These are phyloP conservation scores for Mimas tiliae DNA, from an alignment of 2,888 invertebrate genomes.

Conservation along the genomic window DNA sequence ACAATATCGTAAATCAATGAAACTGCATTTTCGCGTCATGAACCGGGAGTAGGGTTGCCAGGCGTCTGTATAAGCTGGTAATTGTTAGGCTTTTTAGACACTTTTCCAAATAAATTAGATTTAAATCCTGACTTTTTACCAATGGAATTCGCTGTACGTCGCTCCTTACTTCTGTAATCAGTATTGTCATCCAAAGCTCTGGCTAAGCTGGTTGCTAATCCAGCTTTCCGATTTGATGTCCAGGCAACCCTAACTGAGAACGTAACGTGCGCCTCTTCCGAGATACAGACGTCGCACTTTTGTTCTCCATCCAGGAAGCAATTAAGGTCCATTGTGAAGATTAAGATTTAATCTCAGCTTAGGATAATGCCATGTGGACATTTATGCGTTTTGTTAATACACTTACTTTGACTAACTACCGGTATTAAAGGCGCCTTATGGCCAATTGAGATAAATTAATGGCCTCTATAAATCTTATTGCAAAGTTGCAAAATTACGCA, in stretches of 20 bases:
- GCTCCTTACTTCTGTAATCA: too few species aligned
- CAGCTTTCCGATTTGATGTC: neutral
- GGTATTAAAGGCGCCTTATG: constrained; percentile 9
- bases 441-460: constrained; percentile 19
- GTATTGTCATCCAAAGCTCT: neutral
- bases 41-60: constrained; percentile 28
- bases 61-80: neutral
- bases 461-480: constrained; percentile 15
- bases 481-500: constrained; percentile 13
- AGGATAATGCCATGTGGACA: constrained; percentile 16
- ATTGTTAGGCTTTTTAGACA: neutral
- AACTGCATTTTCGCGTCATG: constrained; percentile 47
- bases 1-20: constrained; percentile 49
- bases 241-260: constrained; percentile 18
- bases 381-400: constrained; percentile 9
- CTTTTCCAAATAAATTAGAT: too few species aligned
- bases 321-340: constrained; percentile 20
- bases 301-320: constrained; percentile 19
- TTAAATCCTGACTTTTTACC: too few species aligned
- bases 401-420: constrained; percentile 11
- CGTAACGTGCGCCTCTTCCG: constrained; percentile 29
- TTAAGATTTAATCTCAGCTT: constrained; percentile 14
- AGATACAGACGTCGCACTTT: constrained; percentile 18
- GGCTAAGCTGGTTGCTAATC: neutral
- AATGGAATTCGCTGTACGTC: too few species aligned